Conservation (phyloP, 1,140 invertebrate genomes). For the Brachionus sp. region DNA sequence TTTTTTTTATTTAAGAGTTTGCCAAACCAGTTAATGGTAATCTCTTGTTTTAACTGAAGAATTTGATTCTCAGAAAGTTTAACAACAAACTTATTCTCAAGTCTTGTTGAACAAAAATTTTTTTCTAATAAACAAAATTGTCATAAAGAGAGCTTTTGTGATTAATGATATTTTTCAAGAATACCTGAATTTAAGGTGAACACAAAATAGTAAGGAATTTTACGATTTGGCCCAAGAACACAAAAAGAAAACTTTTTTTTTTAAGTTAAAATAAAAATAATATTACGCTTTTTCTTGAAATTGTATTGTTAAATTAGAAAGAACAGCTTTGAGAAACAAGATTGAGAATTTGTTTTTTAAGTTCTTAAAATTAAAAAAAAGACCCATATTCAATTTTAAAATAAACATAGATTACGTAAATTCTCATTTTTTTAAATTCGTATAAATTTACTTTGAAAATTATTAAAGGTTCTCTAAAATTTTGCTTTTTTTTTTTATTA, state of each 20-base stretch:
- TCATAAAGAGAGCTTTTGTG: not conserved
- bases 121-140: not conserved
- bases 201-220: not conserved
- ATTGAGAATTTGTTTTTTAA: slow-evolving; percentile 11
- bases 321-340: slow-evolving; percentile 12
- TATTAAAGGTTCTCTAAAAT: not conserved
- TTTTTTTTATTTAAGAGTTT: not conserved
- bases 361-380: not conserved
- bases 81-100: not conserved
- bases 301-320: not conserved
- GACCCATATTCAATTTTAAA: not conserved
- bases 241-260: not conserved
- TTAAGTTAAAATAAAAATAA: not conserved
- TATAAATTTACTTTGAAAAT: not conserved
- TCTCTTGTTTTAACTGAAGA: not conserved
- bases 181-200: not conserved
- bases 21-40: not conserved
- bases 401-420: slow-evolving; percentile 10
- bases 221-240: slow-evolving; percentile 3
- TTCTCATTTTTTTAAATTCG: not conserved
- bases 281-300: not conserved
- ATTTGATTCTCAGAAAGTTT: not conserved
- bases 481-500: not conserved
- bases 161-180: slow-evolving; percentile 3
- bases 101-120: not conserved